phyloP scores from a whole-genome alignment of 2,888 invertebrate genomes.

The Drosophila meridionalis region DNA sequence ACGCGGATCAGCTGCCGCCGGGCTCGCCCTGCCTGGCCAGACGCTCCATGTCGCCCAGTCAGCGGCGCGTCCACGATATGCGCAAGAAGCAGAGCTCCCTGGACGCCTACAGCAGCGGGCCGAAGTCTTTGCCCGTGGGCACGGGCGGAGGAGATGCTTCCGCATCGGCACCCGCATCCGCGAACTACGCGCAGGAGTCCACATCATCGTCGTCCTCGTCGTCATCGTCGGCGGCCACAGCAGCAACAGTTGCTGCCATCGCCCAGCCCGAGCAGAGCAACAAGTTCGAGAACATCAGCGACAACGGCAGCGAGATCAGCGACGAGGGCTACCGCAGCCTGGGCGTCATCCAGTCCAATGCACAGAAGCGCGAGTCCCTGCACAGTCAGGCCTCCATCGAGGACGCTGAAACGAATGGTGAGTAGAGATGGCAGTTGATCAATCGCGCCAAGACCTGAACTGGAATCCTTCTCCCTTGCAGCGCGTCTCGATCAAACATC shows the following conservation, averaged over 20 bases:
- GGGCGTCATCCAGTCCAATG: slow-evolving; percentile 88
- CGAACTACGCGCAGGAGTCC: not conserved
- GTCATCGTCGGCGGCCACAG: not conserved
- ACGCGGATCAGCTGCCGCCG: slow-evolving; percentile 29
- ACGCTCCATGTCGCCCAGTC: slow-evolving; percentile 85
- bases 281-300: slow-evolving; percentile 88
- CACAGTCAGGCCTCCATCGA: slow-evolving; percentile 90
- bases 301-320: slow-evolving; percentile 93
- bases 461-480: slow-evolving; percentile 65
- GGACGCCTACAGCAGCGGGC: slow-evolving; percentile 71
- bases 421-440: slow-evolving; percentile 48
- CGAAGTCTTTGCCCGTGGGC: slow-evolving; percentile 58
- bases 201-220: not conserved
- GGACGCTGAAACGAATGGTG: slow-evolving; percentile 90
- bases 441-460: too few species aligned
- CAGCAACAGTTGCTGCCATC: not conserved
- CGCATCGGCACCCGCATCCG: not conserved
- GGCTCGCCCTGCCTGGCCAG: slow-evolving; percentile 78
- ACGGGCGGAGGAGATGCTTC: not conserved
- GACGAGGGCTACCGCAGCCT: slow-evolving; percentile 94
- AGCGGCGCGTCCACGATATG: slow-evolving; percentile 82
- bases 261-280: slow-evolving; percentile 60
- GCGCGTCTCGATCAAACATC: slow-evolving; percentile 88
- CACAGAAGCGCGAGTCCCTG: slow-evolving; percentile 88
- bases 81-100: slow-evolving; percentile 83